Conservation (phyloP, 2,797 vertebrate species). For the Malurus leucopterus region DNA sequence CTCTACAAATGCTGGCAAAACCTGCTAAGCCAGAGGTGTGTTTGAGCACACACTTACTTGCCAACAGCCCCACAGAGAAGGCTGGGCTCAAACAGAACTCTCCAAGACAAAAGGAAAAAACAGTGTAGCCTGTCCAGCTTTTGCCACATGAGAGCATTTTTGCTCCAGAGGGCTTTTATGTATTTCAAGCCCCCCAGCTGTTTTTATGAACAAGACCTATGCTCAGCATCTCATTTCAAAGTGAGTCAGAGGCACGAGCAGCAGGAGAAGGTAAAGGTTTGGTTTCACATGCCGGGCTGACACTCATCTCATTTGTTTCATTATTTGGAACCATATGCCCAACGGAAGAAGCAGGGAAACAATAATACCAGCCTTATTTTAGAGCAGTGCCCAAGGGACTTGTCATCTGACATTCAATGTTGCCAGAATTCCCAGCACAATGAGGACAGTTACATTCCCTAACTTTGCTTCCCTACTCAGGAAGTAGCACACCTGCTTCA, state of each 20-base stretch:
- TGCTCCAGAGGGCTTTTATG: neutral
- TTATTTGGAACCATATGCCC: neutral
- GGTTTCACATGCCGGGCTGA: neutral
- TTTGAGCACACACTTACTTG: neutral
- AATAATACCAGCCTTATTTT: neutral
- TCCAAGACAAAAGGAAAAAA: neutral
- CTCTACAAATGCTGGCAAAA: neutral
- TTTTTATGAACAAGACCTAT: neutral
- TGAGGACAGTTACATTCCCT: neutral
- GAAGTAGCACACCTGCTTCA: neutral
- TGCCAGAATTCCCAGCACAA: neutral
- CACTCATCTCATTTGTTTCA: neutral
- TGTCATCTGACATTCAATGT: neutral
- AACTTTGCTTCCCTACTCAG: neutral
- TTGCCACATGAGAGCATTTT: neutral
- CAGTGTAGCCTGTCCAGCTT: neutral
- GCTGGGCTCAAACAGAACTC: neutral
- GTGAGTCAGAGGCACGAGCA: neutral
- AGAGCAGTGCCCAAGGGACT: neutral
- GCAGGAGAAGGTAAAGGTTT: neutral
- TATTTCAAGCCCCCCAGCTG: neutral
- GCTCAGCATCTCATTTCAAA: neutral
- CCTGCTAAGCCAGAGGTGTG: fast-evolving
- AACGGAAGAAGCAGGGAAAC: neutral
- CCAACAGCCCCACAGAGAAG: neutral